Base-by-base conservation (phyloP, 2,888 invertebrate species). In the Eupithecia dodoneata region DNA sequence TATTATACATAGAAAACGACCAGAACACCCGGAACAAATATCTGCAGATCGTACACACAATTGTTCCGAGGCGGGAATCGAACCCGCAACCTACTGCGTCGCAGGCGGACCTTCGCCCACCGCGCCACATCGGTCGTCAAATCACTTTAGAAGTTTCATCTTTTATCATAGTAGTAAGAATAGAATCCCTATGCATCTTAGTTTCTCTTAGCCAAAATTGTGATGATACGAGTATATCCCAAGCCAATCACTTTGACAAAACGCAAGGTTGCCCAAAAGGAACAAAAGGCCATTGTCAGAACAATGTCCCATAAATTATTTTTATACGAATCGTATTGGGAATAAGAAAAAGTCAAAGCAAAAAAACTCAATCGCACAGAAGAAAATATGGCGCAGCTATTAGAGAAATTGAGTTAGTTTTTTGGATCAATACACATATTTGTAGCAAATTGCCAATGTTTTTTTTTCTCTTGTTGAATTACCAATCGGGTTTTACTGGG, bases 301-400 rank as follows among this genome's bases (percentile, higher is more conserved):
- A 82, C 79, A 80, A 77, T 81, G 74, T 73, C 72, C 79, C 73
- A 82, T 82, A 81, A 80, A 82, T 82, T 82, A 82, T 81, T 80
- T 81, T 82, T 82, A 82, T 82, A 79, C 79, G 80, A 75, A 78
- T 76, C 73, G 75, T 77, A 81, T 82, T 81, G 79, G 77, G 66
- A 76, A 78, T 73, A 55, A 45, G 76, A 75, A 74, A 70, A 76
- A 75, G 69, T 72, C 42, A 74, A 72, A 42, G 74, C 63, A 76
- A 78, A 79, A 79, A 80, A 80, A 82, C 52, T 73, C 72, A 81
- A 80, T 81, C 79, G 81, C 71, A 78, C 73, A 80, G 78, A 82
- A 78, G 76, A 78, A 81, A 78, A 80, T 78, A 80, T 76, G 59
- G 77, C 76, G 41, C 41, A 72, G 73, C 75, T 74, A 73, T 79